Percentiles rank a stretch among this genome's conserved stretches.
Conservation (phyloP, 2,113 vertebrate genomes). For the Microtus ochrogaster region DNA sequence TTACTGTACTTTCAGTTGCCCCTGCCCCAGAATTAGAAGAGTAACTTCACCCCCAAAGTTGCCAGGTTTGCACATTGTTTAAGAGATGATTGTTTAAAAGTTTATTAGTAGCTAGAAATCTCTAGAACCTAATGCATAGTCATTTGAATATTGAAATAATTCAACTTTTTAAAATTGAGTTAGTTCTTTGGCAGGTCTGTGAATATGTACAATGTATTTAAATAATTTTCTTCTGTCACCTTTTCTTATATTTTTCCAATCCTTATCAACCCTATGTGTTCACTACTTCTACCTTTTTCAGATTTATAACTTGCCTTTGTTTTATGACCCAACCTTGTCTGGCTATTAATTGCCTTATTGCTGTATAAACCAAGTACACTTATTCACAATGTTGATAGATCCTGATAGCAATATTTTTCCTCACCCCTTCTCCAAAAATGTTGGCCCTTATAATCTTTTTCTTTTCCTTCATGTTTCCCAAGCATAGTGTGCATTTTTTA, state of each 20-base stretch:
- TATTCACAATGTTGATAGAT: neutral
- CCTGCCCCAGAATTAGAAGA: neutral
- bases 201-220: neutral
- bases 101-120: neutral
- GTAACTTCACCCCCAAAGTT: neutral
- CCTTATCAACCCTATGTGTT: neutral
- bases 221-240: no score
- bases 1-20: neutral
- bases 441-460: neutral
- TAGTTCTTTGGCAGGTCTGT: no score
- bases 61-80: neutral
- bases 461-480: neutral
- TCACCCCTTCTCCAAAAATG: neutral
- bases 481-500: fast-evolving
- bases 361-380: neutral
- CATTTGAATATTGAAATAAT: neutral
- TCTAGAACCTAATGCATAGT: neutral
- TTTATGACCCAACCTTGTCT: no score
- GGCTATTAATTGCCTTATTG: neutral
- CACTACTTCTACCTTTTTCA: neutral
- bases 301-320: no score
- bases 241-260: no score
- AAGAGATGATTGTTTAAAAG: neutral
- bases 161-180: neutral
- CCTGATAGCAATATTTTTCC: neutral